A percentile compares a stretch with the other conserved stretches of the same genome.
phyloP scores from a whole-genome alignment of 2,113 vertebrate genomes.

The Microcebus murinus region DNA sequence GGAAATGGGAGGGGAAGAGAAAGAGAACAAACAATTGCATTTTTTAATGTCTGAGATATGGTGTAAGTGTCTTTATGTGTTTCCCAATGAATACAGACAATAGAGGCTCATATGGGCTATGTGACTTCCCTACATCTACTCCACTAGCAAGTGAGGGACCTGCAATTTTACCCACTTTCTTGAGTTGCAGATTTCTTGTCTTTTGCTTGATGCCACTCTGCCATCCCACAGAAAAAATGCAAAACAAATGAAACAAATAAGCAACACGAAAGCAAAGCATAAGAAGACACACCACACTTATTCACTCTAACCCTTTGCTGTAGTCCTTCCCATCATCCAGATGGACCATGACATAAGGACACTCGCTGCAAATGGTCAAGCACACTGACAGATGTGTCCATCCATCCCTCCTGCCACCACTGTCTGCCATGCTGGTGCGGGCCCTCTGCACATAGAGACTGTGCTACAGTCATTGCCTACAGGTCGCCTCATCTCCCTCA shows the following conservation, averaged over 20 bases:
- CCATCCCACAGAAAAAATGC: background rate
- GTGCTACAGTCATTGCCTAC: accelerated
- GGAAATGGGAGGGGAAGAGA: background rate
- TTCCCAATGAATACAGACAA: background rate
- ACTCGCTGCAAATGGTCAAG: background rate
- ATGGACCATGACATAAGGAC: background rate
- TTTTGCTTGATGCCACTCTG: background rate
- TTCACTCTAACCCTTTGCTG: background rate
- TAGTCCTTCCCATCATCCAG: background rate
- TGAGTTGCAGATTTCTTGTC: background rate
- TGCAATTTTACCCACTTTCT: background rate
- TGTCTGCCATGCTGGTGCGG: too few species aligned
- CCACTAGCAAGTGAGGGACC: background rate
- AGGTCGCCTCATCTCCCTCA: background rate
- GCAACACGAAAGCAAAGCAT: background rate
- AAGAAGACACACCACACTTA: background rate
- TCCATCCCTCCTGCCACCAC: accelerated
- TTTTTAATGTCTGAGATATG: background rate
- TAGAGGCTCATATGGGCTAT: background rate
- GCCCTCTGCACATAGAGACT: background rate
- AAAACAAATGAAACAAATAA: background rate
- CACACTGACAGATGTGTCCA: too few species aligned
- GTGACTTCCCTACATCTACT: background rate
- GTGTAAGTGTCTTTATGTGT: background rate
- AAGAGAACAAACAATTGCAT: background rate